phyloP scores from a whole-genome alignment of 2,113 vertebrate species.

The Herpailurus yagouaroundi region DNA sequence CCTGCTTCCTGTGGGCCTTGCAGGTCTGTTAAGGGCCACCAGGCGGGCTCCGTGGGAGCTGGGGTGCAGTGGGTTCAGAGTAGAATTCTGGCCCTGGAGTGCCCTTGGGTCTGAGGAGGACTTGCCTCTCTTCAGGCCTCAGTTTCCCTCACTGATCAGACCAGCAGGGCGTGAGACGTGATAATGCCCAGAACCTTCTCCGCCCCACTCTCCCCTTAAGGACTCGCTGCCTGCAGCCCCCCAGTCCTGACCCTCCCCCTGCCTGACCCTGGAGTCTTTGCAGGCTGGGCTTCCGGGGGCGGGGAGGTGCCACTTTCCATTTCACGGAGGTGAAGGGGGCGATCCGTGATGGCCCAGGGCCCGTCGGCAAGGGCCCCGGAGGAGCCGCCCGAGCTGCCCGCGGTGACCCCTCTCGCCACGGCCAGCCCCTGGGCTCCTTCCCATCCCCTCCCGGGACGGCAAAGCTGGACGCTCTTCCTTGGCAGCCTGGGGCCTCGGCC shows the following conservation, averaged over 20 bases:
- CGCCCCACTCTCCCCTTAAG: too few relatives aligned
- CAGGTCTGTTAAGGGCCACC: background rate
- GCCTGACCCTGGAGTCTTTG: background rate
- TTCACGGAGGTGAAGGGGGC: fast-evolving
- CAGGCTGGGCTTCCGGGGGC: background rate
- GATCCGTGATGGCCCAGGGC: background rate
- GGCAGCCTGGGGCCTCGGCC: fast-evolving
- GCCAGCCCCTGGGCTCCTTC: too few relatives aligned
- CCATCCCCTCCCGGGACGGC: fast-evolving
- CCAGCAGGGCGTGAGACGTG: background rate
- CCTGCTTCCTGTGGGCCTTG: fast-evolving
- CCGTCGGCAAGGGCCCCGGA: background rate
- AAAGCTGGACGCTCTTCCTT: too few relatives aligned
- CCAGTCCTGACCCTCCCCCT: background rate
- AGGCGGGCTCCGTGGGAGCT: fast-evolving
- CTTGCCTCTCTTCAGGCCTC: background rate
- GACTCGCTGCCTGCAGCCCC: fast-evolving
- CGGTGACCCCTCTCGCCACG: background rate
- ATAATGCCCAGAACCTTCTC: fast-evolving
- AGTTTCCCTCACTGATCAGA: background rate
- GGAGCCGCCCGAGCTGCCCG: fast-evolving
- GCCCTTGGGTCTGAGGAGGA: background rate
- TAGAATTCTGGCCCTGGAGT: background rate
- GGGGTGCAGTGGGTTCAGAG: fast-evolving
- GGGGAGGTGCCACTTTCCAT: background rate